Base-by-base conservation (phyloP, 2,113 vertebrate genomes). In the Sylvicapra grimmia region DNA sequence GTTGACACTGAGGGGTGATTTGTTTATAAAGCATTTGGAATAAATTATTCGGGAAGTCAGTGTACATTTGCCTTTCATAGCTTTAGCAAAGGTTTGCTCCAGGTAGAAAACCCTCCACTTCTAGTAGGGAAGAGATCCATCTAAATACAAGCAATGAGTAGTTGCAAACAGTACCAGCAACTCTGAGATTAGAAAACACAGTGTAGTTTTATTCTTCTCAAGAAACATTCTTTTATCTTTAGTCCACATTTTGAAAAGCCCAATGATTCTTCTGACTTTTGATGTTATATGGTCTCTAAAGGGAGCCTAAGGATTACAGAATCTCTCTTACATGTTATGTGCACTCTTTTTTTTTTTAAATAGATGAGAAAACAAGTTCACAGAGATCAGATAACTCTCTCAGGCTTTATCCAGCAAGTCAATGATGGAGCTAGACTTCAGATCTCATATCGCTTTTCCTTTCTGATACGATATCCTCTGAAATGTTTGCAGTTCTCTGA, bases 61-160 rank as follows among this genome's bases (percentile, higher is more conserved):
- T 1, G 0, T 51, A 10, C 10, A 95, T 97, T 98, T 83, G 4
- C 54, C 94, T 96, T 98, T 93, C 13, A 89, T 79, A 97, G 29
- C 87, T 97, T 56, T 93, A 0, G 8, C 84, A 96, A 65, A 85
- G 47, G 92, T 98, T 90, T 5, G 29, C 29, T 94, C 6, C 31
- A 25, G 86, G 23, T 89, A 94, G 51, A 56, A 97, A 97, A 53
- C 85, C 36, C 29, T 97, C 83, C 14, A 92, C 49, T 97, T 98
- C 93, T 23, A 97, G 90, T 95, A 56, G 79, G 88, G 59, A 86
- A 49, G 90, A 97, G 90, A 63, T 40, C 44, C 14, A 80, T 53
- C 51, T 23, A 87, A 80, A 93, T 77, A 72, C 10, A 93, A 83
- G 25, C 31, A 80, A n/a, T 47, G 27, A 86, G 27, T 86, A 21